Evolutionary conservation across 2,113 vertebrate species (phyloP).

Genomic region (Sapajus apella): DNA sequence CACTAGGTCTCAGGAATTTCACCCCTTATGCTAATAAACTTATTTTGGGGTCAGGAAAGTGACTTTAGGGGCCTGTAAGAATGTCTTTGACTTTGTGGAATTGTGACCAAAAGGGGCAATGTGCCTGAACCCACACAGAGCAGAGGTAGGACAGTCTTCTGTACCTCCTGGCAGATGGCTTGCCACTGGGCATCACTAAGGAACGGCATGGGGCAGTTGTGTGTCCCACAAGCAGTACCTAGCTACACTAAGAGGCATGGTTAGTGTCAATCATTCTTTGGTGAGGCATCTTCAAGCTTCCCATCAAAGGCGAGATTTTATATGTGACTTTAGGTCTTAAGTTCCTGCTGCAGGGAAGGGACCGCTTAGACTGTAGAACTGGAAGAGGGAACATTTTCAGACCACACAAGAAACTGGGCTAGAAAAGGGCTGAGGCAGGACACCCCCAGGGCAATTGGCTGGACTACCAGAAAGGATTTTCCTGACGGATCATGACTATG

Average conservation of each 20-base stretch:
- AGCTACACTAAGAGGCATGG: neutral
- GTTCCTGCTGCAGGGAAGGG: neutral
- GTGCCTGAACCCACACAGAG: neutral
- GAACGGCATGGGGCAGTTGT: neutral
- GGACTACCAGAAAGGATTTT: neutral
- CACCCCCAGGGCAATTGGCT: neutral
- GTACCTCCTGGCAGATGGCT: neutral
- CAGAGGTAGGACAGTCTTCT: neutral
- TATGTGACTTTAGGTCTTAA: neutral
- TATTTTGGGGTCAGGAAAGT: neutral
- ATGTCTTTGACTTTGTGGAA: neutral
- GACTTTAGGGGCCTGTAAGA: neutral
- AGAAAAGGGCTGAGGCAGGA: neutral
- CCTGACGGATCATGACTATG: neutral
- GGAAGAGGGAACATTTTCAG: neutral
- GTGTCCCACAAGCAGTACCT: neutral
- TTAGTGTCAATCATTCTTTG: neutral
- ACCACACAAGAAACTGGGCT: neutral
- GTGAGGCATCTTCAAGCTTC: neutral
- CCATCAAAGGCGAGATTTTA: constrained; percentile 12
- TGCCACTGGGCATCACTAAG: too few relatives aligned
- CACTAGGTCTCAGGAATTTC: neutral
- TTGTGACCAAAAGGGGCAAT: neutral
- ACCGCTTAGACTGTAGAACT: constrained; percentile 37
- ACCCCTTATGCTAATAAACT: neutral